Percentiles rank a stretch among this genome's conserved stretches.
Evolutionary conservation across 2,888 invertebrate genomes (phyloP).

Genomic region (Sicus ferrugineus): DNA sequence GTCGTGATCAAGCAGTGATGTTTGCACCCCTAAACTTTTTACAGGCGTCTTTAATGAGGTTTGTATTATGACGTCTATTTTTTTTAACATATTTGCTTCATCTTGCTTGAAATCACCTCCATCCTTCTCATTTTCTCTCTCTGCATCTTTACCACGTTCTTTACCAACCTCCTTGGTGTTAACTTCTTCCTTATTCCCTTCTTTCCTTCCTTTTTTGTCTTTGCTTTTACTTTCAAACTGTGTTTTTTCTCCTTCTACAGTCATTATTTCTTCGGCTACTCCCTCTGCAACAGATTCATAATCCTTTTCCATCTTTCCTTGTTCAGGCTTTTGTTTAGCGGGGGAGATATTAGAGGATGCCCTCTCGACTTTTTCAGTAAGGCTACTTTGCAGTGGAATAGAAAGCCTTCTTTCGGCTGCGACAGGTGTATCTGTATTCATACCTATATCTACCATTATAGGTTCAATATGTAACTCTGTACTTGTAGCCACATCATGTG

Average conservation of each 20-base stretch:
- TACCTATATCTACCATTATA: slow-evolving; percentile 44
- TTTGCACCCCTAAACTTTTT: slow-evolving; percentile 40
- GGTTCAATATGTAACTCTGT: neutral
- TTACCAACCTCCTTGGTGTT: neutral
- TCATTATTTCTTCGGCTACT: neutral
- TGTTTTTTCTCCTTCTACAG: neutral
- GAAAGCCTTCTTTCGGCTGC: slow-evolving; percentile 48
- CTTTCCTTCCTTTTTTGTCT: neutral
- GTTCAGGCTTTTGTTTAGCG: neutral
- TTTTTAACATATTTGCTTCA: neutral
- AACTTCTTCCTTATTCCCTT: slow-evolving; percentile 17
- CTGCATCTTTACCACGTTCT: neutral
- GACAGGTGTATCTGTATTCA: slow-evolving; percentile 53
- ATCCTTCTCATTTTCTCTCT: neutral
- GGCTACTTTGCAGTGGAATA: no score
- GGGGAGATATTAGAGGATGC: no score
- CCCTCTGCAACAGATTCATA: no score
- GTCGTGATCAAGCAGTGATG: slow-evolving; percentile 36
- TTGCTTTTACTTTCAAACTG: neutral
- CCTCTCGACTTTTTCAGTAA: no score
- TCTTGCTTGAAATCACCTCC: neutral
- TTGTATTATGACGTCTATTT: slow-evolving; percentile 41
- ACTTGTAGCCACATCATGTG: neutral
- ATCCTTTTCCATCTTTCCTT: neutral
- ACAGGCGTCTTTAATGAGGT: slow-evolving; percentile 15